Base-by-base conservation (phyloP, 2,113 vertebrate species). In the Daphoenositta chrysoptera region DNA sequence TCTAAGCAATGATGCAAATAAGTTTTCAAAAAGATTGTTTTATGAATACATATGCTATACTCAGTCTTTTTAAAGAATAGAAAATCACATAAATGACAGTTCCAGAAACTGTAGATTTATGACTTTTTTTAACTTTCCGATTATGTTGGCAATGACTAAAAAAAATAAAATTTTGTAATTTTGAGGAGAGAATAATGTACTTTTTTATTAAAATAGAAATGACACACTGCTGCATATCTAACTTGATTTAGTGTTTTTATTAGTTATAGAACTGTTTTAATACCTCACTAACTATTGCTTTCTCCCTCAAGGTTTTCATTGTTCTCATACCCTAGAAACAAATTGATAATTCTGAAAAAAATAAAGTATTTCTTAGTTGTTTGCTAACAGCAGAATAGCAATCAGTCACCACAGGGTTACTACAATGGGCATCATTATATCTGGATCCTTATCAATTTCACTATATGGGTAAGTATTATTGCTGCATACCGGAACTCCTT, bases 261-360 rank as follows among this genome's bases (percentile, higher is more conserved):
- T 99, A 98, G 98, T 99, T 99, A 99, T 98, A 98, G 98, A 99
- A 99, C 98, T 99, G 98, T 99, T 99, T 99, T 98, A 99, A 98
- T 99, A 99, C 98, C 99, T 98, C 98, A 97, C 99, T 98, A 99
- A 99, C 98, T 98, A 99, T 98, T 98, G 98, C 97, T 93, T 97
- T 98, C 97, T 99, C 99, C 99, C 99, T 98, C 93, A 98, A 98
- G 99, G 98, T 98, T 98, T 98, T 98, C 94, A 98, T 97, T 98
- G 98, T 98, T 99, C 98, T 98, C 97, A 98, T 98, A 98, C 98
- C 97, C 98, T 97, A 97, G 98, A 98, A 99, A 98, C 98, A 98
- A 99, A 99, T 98, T 98, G 99, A 99, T 99, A 98, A 98, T 99
- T 98, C 98, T 98, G 98, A 98, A 98, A 98, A 97, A 99, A 99